Conservation (phyloP, 1,140 invertebrate genomes). For the Leptonema lineaticorne region DNA sequence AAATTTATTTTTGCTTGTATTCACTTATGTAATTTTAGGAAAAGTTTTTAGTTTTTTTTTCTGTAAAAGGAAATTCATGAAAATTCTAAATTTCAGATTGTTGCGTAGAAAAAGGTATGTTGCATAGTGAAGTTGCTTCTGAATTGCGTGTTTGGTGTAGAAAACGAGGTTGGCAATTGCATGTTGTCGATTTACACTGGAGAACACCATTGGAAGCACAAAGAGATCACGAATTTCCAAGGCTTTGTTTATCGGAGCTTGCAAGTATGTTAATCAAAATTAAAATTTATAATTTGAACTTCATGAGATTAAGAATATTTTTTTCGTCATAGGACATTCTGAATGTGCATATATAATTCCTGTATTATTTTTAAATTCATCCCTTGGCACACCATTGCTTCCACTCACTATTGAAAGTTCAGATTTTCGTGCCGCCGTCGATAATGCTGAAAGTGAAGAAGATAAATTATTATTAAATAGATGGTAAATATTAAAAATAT, state of each 20-base stretch:
- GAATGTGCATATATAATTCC: constrained; percentile 72
- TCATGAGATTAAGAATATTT: background rate
- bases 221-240: constrained; percentile 70
- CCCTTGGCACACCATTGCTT: constrained; percentile 70
- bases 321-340: constrained; percentile 60
- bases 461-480: constrained; percentile 59
- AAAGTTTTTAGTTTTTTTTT: background rate
- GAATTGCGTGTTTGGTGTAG: constrained; percentile 60
- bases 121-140: constrained; percentile 67
- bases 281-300: too few species aligned
- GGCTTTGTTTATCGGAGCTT: constrained; percentile 72
- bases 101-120: constrained; percentile 63
- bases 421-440: constrained; percentile 73
- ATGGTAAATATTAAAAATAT: constrained; percentile 61
- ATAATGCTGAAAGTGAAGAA: constrained; percentile 62
- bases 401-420: constrained; percentile 74
- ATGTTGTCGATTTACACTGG: constrained; percentile 71
- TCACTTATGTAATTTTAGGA: background rate
- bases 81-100: constrained; percentile 57
- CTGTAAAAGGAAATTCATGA: background rate
- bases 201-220: constrained; percentile 66
- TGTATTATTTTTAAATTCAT: constrained; percentile 72
- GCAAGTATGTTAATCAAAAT: too few species aligned
- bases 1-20: background rate
- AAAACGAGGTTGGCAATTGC: constrained; percentile 65